Conservation (phyloP, 2,797 vertebrate species). For the Okamejei kenojei region DNA sequence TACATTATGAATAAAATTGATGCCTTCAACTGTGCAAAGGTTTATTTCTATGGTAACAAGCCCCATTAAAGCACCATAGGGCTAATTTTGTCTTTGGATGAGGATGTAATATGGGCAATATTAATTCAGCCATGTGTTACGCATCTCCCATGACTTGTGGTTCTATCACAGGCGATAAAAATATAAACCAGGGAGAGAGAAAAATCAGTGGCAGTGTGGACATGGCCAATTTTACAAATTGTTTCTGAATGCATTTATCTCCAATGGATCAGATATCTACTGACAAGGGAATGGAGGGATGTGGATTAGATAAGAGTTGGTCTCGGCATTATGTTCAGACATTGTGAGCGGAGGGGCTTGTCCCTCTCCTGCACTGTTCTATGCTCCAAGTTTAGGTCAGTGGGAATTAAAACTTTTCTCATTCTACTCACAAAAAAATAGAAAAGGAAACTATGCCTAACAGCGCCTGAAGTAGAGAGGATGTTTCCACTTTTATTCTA, state of each 20-base stretch:
- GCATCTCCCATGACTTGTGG: background rate
- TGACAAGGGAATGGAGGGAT: no score
- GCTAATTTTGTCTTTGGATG: background rate
- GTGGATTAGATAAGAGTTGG: no score
- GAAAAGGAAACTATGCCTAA: no score
- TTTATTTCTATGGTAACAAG: background rate
- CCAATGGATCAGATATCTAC: background rate
- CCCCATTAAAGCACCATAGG: background rate
- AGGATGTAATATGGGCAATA: background rate
- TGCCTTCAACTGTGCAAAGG: background rate
- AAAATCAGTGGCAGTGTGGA: background rate
- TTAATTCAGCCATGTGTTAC: background rate
- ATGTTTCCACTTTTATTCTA: no score
- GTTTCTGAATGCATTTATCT: background rate
- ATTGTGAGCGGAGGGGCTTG: no score
- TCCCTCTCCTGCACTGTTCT: no score
- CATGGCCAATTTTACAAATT: background rate
- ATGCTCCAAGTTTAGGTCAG: no score
- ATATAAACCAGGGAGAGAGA: background rate
- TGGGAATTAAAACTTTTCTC: background rate
- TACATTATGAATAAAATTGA: conserved; percentile 10
- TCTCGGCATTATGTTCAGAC: no score
- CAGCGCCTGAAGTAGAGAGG: no score
- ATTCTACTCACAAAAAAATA: background rate
- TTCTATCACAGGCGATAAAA: background rate